Evolutionary conservation across 2,888 invertebrate genomes (phyloP).

Genomic region (Drosophila pseudotakahashii): DNA sequence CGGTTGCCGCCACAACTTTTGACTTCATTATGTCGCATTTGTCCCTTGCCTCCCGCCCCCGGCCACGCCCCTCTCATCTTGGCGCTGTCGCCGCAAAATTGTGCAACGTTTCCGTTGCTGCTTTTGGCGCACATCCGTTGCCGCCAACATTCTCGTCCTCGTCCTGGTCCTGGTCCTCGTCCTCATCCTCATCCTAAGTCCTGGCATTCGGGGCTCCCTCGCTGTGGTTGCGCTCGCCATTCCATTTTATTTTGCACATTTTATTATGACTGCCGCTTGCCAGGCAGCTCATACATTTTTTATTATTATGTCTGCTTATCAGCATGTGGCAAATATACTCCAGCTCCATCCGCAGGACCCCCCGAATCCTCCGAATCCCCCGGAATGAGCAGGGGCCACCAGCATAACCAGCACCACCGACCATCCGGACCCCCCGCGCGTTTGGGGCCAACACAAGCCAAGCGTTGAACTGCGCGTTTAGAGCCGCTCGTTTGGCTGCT

Average conservation of each 20-base stretch:
- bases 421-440: conserved; percentile 15
- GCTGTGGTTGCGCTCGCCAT: conserved; percentile 70
- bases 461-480: conserved; percentile 77
- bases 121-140: conserved; percentile 75
- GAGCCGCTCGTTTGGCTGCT: conserved; percentile 72
- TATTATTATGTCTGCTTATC: conserved; percentile 78
- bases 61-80: conserved; percentile 36
- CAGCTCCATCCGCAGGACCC: conserved; percentile 34
- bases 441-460: conserved; percentile 50
- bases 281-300: conserved; percentile 72
- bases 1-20: conserved; percentile 60
- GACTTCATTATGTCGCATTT: conserved; percentile 74
- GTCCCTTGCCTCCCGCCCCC: conserved; percentile 20
- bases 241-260: conserved; percentile 77
- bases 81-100: conserved; percentile 71
- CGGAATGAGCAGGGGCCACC: not conserved
- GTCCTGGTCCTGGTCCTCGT: conserved; percentile 3
- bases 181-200: conserved; percentile 12
- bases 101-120: conserved; percentile 74
- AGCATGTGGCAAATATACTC: conserved; percentile 78
- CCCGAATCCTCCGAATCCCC: conserved; percentile 4
- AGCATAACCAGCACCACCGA: not conserved
- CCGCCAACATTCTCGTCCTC: conserved; percentile 53
- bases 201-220: conserved; percentile 25
- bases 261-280: conserved; percentile 74